Evolutionary conservation across 2,113 vertebrate species (phyloP).

Genomic region (Xenotilapia leptura): DNA sequence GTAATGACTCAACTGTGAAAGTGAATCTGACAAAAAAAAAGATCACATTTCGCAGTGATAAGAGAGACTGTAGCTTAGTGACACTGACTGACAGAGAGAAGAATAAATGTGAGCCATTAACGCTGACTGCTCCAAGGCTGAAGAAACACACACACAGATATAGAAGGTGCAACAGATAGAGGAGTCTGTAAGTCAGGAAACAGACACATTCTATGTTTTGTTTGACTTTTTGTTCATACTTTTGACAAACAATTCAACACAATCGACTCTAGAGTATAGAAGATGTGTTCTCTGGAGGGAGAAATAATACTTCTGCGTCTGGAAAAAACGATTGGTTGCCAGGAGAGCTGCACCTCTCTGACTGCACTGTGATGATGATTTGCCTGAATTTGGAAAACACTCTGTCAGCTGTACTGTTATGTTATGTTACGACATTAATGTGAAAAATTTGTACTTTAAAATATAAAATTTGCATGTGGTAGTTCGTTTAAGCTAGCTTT

Average conservation of each 20-base stretch:
- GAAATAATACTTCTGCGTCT: background rate
- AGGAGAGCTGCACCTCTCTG: background rate
- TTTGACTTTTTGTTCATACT: background rate
- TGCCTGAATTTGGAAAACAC: background rate
- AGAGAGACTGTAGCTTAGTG: constrained; percentile 19
- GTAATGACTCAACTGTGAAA: constrained; percentile 46
- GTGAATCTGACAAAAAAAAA: constrained; percentile 34
- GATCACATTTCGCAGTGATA: constrained; percentile 39
- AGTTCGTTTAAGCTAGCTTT: background rate
- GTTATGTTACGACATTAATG: background rate
- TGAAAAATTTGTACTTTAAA: background rate
- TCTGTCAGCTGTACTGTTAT: background rate
- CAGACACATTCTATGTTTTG: background rate
- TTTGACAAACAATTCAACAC: background rate
- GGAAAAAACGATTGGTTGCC: background rate
- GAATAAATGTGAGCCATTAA: constrained; percentile 25
- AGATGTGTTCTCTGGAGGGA: background rate
- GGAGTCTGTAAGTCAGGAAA: background rate
- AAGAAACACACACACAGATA: background rate
- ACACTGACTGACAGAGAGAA: constrained; percentile 34
- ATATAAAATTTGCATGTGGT: background rate
- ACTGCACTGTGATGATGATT: background rate
- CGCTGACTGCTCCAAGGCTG: background rate
- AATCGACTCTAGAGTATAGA: background rate
- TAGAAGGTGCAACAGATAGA: background rate